Conservation (phyloP, 2,797 vertebrate species). For the Ciconia nigra region DNA sequence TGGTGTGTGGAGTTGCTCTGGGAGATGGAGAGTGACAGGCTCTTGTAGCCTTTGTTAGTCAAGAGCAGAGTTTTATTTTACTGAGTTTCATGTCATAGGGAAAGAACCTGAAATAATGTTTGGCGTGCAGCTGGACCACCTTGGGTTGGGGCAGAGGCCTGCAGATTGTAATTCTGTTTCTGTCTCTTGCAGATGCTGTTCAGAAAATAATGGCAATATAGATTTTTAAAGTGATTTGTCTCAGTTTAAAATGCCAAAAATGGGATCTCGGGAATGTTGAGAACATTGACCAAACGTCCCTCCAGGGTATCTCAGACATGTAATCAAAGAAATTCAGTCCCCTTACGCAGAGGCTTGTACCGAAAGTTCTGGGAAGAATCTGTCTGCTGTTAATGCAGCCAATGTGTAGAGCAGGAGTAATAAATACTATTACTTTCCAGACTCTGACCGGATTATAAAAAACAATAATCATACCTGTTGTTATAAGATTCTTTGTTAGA, state of each 20-base stretch:
- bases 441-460: not conserved
- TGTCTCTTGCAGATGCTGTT: too few species aligned
- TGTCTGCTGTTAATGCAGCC: not conserved
- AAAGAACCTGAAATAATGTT: not conserved
- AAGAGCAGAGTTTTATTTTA: not conserved
- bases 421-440: not conserved
- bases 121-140: not conserved
- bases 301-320: not conserved
- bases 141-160: not conserved
- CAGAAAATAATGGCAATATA: not conserved
- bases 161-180: not conserved
- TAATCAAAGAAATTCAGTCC: not conserved
- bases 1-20: not conserved
- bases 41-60: not conserved
- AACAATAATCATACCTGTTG: not conserved
- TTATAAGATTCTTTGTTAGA: not conserved
- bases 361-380: not conserved
- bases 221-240: not conserved
- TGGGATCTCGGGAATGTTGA: not conserved
- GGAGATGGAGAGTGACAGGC: not conserved
- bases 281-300: not conserved
- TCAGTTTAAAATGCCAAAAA: not conserved
- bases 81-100: not conserved
- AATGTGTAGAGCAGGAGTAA: not conserved
- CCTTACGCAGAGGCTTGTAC: not conserved